phyloP scores from a whole-genome alignment of 2,113 vertebrate genomes.

The Leptodactylus fuscus region DNA sequence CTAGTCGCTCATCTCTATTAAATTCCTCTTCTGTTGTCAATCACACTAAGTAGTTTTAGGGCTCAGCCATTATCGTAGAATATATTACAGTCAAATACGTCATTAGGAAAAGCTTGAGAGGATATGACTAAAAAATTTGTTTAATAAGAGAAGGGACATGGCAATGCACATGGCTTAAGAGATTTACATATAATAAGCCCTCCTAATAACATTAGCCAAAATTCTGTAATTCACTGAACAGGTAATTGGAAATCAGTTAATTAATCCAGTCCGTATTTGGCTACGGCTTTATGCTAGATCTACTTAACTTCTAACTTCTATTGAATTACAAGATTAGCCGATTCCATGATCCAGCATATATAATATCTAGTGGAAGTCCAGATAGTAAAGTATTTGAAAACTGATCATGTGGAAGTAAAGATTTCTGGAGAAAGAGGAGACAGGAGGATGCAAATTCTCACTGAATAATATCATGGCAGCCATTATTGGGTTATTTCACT shows the following conservation, averaged over 20 bases:
- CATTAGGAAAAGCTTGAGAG: neutral
- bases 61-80: neutral
- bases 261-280: constrained; percentile 6
- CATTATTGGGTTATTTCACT: too few species aligned
- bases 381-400: too few species aligned
- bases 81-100: neutral
- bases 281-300: neutral
- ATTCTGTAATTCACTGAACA: constrained; percentile 39
- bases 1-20: too few species aligned
- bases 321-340: neutral
- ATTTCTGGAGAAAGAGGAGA: too few species aligned
- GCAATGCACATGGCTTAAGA: constrained; percentile 16
- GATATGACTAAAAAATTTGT: constrained; percentile 19
- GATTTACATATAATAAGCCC: constrained; percentile 41
- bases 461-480: too few species aligned
- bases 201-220: constrained; percentile 35
- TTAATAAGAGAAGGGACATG: constrained; percentile 11
- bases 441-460: too few species aligned
- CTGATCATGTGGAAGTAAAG: too few species aligned
- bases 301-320: neutral
- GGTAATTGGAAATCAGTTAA: constrained; percentile 38
- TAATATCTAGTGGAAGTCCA: too few species aligned
- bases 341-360: neutral
- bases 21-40: too few species aligned
- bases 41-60: neutral